These are phyloP conservation scores for Felis chaus DNA, from an alignment of 2,113 vertebrate genomes.

Conservation along the genomic window DNA sequence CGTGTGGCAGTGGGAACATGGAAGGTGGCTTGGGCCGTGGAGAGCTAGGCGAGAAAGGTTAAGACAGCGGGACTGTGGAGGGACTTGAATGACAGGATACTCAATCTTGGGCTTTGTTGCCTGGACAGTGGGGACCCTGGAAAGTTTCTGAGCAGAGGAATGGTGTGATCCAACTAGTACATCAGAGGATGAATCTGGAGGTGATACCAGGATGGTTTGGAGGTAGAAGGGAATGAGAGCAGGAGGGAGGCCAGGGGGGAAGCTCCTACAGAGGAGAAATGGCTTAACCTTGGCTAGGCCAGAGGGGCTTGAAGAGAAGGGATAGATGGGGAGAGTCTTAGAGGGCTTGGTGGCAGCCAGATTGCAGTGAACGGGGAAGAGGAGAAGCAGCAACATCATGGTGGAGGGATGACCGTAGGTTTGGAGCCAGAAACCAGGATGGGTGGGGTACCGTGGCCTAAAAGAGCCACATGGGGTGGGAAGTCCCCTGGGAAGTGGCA, in stretches of 20 bases:
- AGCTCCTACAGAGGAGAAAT: background rate
- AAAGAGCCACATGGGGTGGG: background rate
- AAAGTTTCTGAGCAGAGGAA: background rate
- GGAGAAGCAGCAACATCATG: background rate
- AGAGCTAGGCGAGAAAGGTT: background rate
- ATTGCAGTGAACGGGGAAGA: background rate
- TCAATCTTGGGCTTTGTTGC: background rate
- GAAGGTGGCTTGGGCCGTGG: background rate
- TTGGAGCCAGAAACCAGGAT: background rate
- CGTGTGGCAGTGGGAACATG: accelerated
- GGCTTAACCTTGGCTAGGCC: background rate
- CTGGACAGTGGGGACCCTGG: background rate
- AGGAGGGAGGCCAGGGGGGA: background rate
- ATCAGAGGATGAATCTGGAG: background rate
- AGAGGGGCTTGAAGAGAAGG: background rate
- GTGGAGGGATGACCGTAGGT: background rate
- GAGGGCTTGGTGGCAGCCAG: background rate
- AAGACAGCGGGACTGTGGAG: background rate
- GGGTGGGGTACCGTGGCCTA: background rate
- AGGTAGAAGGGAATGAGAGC: background rate
- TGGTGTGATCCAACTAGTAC: background rate
- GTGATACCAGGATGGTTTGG: no score
- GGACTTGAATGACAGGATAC: background rate
- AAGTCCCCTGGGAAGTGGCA: background rate
- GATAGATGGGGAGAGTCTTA: no score